phyloP scores from a whole-genome alignment of 2,113 vertebrate genomes.

The Nipponia nippon region DNA sequence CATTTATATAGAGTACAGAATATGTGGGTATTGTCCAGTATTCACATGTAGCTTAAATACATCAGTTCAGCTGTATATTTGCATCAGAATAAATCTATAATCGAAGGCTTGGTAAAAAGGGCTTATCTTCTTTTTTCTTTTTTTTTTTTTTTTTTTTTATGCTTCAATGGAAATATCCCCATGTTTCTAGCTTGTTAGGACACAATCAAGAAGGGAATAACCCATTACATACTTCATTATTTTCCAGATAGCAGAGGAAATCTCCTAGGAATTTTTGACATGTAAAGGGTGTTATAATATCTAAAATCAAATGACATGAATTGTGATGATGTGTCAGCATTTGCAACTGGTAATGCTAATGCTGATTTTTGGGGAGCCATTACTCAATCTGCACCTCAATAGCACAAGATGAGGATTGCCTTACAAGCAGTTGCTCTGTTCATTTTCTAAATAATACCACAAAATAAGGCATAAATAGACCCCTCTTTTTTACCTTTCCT shows the following conservation, averaged over 20 bases:
- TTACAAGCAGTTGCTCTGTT: neutral
- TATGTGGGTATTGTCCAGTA: neutral
- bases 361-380: neutral
- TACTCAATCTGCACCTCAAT: neutral
- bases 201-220: conserved; percentile 21
- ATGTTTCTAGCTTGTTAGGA: conserved; percentile 14
- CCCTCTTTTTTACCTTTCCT: neutral
- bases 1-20: neutral
- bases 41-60: neutral
- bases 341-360: neutral
- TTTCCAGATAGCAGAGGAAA: conserved; percentile 23
- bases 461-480: neutral
- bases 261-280: conserved; percentile 40
- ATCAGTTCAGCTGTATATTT: neutral
- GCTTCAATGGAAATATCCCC: neutral
- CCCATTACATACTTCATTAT: conserved; percentile 43
- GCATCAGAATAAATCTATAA: neutral
- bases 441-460: neutral
- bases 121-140: neutral
- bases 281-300: neutral
- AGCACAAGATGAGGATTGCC: neutral
- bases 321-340: conserved; percentile 25
- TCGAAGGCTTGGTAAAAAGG: neutral
- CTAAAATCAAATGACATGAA: conserved; percentile 11
- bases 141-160: neutral